A percentile compares a stretch with the other conserved stretches of the same genome.
phyloP scores from a whole-genome alignment of 2,113 vertebrate genomes.

The Cochlearius cochlearius region DNA sequence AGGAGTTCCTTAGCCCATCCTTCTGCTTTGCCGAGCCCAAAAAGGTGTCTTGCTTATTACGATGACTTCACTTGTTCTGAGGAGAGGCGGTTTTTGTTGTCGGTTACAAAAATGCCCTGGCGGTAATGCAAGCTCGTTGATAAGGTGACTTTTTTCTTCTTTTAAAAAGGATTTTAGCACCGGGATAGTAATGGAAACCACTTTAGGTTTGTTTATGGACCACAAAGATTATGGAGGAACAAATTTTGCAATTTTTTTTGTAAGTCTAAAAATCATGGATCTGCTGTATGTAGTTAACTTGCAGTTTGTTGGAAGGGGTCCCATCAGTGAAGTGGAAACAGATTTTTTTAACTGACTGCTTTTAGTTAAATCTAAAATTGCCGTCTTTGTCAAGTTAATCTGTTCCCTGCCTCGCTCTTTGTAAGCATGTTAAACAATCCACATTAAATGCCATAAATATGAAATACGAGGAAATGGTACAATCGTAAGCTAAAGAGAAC shows the following conservation, averaged over 20 bases:
- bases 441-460: slow-evolving; percentile 81
- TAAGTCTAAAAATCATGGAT: slow-evolving; percentile 71
- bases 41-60: neutral
- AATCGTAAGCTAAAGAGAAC: slow-evolving; percentile 82
- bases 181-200: slow-evolving; percentile 57
- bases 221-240: slow-evolving; percentile 66
- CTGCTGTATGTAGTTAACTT: slow-evolving; percentile 64
- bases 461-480: slow-evolving; percentile 86
- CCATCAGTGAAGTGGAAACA: slow-evolving; percentile 69
- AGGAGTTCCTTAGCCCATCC: neutral
- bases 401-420: slow-evolving; percentile 84
- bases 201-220: slow-evolving; percentile 66
- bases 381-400: slow-evolving; percentile 72
- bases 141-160: slow-evolving; percentile 21
- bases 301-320: slow-evolving; percentile 62
- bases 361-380: slow-evolving; percentile 72
- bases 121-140: neutral
- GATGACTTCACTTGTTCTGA: neutral
- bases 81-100: neutral
- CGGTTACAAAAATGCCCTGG: neutral
- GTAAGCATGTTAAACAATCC: slow-evolving; percentile 93
- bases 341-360: slow-evolving; percentile 65
- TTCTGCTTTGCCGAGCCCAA: neutral
- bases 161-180: slow-evolving; percentile 55
- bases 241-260: slow-evolving; percentile 56